Evolutionary conservation across 2,888 invertebrate genomes (phyloP).

Genomic region (Eristalinus sepulchralis): DNA sequence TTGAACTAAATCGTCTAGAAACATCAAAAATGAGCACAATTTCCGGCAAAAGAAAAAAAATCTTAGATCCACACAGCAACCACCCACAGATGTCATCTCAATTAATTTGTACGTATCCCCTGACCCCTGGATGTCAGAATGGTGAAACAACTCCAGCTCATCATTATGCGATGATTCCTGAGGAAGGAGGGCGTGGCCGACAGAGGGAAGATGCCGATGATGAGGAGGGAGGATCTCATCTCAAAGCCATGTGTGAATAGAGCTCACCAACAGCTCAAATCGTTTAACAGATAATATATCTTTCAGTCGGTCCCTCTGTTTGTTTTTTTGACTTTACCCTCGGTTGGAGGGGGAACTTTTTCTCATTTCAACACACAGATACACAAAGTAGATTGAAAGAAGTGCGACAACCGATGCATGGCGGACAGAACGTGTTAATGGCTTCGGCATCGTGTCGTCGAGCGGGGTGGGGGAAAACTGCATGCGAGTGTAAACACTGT

Average conservation of each 20-base stretch:
- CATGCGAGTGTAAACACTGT: background rate
- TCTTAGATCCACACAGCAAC: background rate
- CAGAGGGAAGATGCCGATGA: background rate
- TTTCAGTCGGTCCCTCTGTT: slow-evolving; percentile 27
- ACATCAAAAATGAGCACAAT: slow-evolving; percentile 4
- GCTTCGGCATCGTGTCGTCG: too few relatives aligned
- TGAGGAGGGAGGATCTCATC: background rate
- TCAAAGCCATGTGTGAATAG: slow-evolving; percentile 38
- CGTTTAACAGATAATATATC: slow-evolving; percentile 48
- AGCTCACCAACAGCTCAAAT: slow-evolving; percentile 20
- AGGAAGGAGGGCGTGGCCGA: background rate
- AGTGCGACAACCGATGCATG: background rate
- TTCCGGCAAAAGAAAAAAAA: background rate
- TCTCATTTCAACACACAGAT: background rate
- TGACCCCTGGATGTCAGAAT: slow-evolving; percentile 3
- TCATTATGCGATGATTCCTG: background rate
- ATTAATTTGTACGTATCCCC: slow-evolving; percentile 25
- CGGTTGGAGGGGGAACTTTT: background rate
- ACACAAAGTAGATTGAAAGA: slow-evolving; percentile 49
- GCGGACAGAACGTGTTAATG: too few relatives aligned
- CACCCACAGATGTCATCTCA: background rate
- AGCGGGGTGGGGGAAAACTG: background rate
- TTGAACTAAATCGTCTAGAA: background rate
- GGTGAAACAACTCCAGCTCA: background rate
- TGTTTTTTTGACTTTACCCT: slow-evolving; percentile 2